phyloP scores from a whole-genome alignment of 2,888 invertebrate genomes.

The Epistrophe eligans region DNA sequence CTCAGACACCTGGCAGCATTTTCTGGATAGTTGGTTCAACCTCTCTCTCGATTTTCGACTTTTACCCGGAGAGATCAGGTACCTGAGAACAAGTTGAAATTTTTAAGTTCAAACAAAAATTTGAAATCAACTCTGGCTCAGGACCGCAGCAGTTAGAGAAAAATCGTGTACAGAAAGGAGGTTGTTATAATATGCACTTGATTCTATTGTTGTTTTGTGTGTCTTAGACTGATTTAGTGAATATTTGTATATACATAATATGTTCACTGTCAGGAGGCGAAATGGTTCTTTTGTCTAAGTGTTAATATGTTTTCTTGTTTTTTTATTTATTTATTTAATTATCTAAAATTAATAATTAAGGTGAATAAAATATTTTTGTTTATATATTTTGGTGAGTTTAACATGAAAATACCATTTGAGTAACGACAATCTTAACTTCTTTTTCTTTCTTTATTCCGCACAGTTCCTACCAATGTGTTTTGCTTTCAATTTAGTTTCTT shows the following conservation, averaged over 20 bases:
- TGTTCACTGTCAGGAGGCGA: conserved; percentile 39
- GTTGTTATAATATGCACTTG: conserved; percentile 18
- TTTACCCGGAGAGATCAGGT: conserved; percentile 72
- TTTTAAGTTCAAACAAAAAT: conserved; percentile 31
- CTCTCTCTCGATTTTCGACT: conserved; percentile 35
- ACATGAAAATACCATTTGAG: conserved; percentile 63
- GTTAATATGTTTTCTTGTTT: conserved; percentile 20
- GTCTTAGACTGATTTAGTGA: neutral
- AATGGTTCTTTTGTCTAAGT: conserved; percentile 36
- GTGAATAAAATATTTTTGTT: conserved; percentile 46
- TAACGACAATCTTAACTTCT: conserved; percentile 51
- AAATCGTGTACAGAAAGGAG: conserved; percentile 47
- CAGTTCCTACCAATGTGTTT: conserved; percentile 9
- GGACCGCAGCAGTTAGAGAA: conserved; percentile 72
- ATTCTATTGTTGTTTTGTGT: conserved; percentile 6
- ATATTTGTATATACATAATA: neutral
- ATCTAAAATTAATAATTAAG: conserved; percentile 38
- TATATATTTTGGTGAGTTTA: conserved; percentile 45
- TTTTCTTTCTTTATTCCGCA: neutral
- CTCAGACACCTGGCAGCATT: conserved; percentile 31
- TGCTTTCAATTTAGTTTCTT: conserved; percentile 26
- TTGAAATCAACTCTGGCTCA: conserved; percentile 53
- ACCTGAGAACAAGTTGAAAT: conserved; percentile 54
- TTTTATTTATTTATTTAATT: conserved; percentile 16
- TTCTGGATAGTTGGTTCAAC: conserved; percentile 18